Evolutionary conservation across 2,113 vertebrate species (phyloP).

Genomic region (Corvus cornix): DNA sequence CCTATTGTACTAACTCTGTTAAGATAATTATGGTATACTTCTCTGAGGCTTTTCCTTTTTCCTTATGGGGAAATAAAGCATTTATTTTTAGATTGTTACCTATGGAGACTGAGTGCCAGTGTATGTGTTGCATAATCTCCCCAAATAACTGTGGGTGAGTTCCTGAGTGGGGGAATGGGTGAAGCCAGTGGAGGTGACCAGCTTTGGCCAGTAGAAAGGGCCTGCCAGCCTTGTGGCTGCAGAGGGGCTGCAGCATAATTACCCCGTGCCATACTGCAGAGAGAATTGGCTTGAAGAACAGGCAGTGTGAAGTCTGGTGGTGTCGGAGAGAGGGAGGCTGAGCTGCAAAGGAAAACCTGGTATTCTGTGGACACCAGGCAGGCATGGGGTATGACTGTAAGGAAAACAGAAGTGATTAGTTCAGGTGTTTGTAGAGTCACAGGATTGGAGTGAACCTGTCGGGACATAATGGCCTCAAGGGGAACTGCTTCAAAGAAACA

Average conservation of each 20-base stretch:
- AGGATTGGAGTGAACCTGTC: background rate
- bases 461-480: background rate
- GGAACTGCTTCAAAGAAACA: background rate
- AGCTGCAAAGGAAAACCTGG: background rate
- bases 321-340: background rate
- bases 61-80: background rate
- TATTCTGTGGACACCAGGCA: background rate
- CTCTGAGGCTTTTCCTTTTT: background rate
- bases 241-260: background rate
- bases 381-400: no score
- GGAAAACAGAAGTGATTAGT: background rate
- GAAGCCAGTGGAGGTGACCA: background rate
- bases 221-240: background rate
- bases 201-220: background rate
- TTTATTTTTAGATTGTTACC: background rate
- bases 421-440: background rate
- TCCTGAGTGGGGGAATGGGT: background rate
- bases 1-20: background rate
- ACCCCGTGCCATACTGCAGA: background rate
- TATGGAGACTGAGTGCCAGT: background rate
- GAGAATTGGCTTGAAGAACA: rapidly evolving
- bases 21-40: background rate
- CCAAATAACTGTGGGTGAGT: background rate
- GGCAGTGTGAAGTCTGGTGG: background rate
- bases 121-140: background rate